Evolutionary conservation across 64 coral and sea anemone genomes (phyloP).

Genomic region (Pachyseris speciosa): DNA sequence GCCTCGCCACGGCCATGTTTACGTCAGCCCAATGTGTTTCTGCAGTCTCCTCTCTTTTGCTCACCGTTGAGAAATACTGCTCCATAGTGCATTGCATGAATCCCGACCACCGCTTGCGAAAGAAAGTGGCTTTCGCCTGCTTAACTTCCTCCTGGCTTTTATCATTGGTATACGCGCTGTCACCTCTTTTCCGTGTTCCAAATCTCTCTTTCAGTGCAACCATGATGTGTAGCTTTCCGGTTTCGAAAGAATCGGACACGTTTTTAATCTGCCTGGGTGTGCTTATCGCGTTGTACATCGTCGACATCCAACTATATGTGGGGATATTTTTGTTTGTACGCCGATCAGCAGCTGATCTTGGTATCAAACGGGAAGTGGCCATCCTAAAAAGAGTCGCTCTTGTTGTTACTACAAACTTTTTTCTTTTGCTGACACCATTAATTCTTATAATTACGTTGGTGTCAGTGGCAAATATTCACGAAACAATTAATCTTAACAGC

Average conservation of each 20-base stretch:
- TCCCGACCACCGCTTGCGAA: constrained; percentile 21
- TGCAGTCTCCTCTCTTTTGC: constrained; percentile 33
- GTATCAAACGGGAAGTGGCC: constrained; percentile 19
- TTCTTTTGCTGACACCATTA: constrained; percentile 32
- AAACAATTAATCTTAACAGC: not conserved
- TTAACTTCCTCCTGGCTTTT: constrained; percentile 31
- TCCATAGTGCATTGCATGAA: constrained; percentile 71
- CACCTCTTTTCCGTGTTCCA: not conserved
- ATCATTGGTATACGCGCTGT: constrained; percentile 8
- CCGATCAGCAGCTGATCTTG: constrained; percentile 23
- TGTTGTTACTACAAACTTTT: constrained; percentile 35
- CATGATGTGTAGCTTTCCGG: constrained; percentile 40
- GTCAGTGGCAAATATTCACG: not conserved
- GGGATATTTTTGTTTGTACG: constrained; percentile 56
- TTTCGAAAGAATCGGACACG: not conserved
- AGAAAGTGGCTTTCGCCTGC: not conserved
- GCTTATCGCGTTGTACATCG: constrained; percentile 39
- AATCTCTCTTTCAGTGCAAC: not conserved
- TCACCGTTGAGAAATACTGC: constrained; percentile 57
- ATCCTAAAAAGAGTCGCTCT: constrained; percentile 48
- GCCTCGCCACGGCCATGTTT: constrained; percentile 16
- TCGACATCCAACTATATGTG: constrained; percentile 39
- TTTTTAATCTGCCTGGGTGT: constrained; percentile 19
- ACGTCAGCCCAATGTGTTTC: constrained; percentile 25
- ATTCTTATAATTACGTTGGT: constrained; percentile 29